Evolutionary conservation across 2,797 vertebrate genomes (phyloP), one percentile per base, ranked within the genome.

Genomic region (Melanotaenia maccullochi): DNA sequence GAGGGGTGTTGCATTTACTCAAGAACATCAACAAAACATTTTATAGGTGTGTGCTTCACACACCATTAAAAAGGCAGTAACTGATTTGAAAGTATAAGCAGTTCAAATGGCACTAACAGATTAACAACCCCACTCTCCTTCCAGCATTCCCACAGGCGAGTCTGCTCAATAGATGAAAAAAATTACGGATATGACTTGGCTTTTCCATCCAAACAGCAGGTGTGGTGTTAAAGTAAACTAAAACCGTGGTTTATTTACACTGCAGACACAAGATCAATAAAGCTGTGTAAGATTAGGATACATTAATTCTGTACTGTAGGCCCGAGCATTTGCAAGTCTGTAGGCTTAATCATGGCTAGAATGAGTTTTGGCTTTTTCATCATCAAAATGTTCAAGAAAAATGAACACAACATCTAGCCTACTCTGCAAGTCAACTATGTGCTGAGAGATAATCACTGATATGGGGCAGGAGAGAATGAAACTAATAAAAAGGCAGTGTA

Each of bases 401-500:
- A 86, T 30, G 65, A 91, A 86, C 61, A 77, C 64, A 82, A 82
- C 79, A 85, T 73, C 73, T 0, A 68, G 68, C 58, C 85, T 81
- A 71, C 81, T 89, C 81, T 87, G 88, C 85, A 83, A 89, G 89
- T 90, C 90, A 88, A 85, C 87, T 81, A 72, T 80, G 79, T 80
- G 79, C 83, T 62, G 79, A 75, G 88, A 86, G 84, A 91, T 89
- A 83, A 89, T 87, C 82, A 77, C 81, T 76, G 85, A 88, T 87
- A 83, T 82, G 84, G 80, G 77, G 71, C 81, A 76, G 79, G 83
- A 91, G 87, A 85, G 89, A 87, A 88, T 87, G 75, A 91, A 92
- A 91, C 89, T 90, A 91, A 92, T 93, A 89, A 93, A 92, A 92
- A 92, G 81, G 85, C 89, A 83, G 90, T 85, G 90, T 79, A 92